Percentiles rank a stretch among this genome's conserved stretches.
These are phyloP conservation scores for Phymorhynchus buccinoides DNA, from an alignment of 1,140 invertebrate genomes.

Conservation along the genomic window DNA sequence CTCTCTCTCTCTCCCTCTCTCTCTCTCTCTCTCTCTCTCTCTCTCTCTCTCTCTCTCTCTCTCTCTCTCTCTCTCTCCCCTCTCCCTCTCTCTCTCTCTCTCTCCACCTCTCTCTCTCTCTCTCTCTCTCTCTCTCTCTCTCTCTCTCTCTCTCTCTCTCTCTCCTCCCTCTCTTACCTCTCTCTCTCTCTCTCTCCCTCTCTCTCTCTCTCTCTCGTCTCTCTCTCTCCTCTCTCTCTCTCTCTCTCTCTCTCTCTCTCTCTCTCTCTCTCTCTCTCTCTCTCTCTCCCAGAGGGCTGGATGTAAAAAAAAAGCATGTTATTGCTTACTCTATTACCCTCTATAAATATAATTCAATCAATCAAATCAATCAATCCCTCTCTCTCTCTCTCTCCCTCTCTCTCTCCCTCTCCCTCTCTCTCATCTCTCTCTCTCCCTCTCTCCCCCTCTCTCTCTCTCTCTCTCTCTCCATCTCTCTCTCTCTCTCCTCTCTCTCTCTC, in stretches of 20 bases:
- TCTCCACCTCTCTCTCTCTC: neutral
- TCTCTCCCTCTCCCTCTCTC: neutral
- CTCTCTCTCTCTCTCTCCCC: constrained; percentile 9
- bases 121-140: neutral
- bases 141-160: neutral
- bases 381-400: neutral
- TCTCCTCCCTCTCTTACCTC: neutral
- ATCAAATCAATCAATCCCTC: too few relatives aligned
- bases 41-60: neutral
- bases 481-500: neutral
- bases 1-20: neutral
- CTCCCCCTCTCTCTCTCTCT: neutral
- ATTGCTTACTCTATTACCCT: too few relatives aligned
- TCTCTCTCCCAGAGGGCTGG: too few relatives aligned
- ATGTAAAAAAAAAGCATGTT: too few relatives aligned
- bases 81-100: neutral
- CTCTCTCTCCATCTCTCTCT: neutral
- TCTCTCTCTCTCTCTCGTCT: neutral
- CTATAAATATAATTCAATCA: too few relatives aligned
- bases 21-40: neutral
- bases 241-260: neutral
- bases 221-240: too few relatives aligned
- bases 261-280: neutral
- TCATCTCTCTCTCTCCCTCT: neutral
- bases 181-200: neutral